Conservation (phyloP, 2,113 vertebrate species). For the Tupaia chinensis region DNA sequence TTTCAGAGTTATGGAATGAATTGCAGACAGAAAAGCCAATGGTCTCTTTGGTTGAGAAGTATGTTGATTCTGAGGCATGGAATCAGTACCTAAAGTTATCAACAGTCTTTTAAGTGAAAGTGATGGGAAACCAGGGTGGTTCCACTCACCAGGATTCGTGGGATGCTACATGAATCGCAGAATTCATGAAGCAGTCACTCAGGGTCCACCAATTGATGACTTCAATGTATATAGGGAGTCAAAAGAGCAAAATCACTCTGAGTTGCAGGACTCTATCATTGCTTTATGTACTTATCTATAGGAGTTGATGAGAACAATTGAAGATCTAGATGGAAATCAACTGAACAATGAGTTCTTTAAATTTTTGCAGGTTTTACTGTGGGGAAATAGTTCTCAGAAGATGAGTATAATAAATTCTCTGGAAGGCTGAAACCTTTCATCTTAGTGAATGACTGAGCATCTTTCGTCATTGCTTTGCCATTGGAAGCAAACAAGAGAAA, state of each 20-base stretch:
- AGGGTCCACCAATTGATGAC: conserved; percentile 94
- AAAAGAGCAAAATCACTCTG: conserved; percentile 94
- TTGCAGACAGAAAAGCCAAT: conserved; percentile 95
- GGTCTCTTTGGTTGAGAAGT: conserved; percentile 88
- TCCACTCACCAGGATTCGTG: conserved; percentile 95
- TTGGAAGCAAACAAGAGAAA: conserved; percentile 76
- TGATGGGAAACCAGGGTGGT: conserved; percentile 93
- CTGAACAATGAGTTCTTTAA: conserved; percentile 90
- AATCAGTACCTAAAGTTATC: conserved; percentile 94
- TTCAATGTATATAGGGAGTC: conserved; percentile 95
- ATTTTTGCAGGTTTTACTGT: conserved; percentile 95
- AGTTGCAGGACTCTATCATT: conserved; percentile 92
- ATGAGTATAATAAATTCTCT: conserved; percentile 90
- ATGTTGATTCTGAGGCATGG: conserved; percentile 91
- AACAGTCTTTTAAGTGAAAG: conserved; percentile 88
- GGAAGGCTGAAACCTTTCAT: conserved; percentile 90
- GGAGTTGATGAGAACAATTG: conserved; percentile 86
- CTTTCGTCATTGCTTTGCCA: conserved; percentile 91
- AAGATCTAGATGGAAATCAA: conserved; percentile 86
- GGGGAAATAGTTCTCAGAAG: conserved; percentile 97
- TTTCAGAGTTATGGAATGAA: conserved; percentile 96
- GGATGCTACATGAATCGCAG: conserved; percentile 98
- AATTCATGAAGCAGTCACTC: conserved; percentile 93
- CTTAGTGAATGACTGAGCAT: conserved; percentile 91
- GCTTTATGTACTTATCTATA: conserved; percentile 91